Percentiles rank a stretch among this genome's conserved stretches.
These are phyloP conservation scores for Pipistrellus pipistrellus DNA, from an alignment of 2,797 vertebrate genomes.

Conservation along the genomic window DNA sequence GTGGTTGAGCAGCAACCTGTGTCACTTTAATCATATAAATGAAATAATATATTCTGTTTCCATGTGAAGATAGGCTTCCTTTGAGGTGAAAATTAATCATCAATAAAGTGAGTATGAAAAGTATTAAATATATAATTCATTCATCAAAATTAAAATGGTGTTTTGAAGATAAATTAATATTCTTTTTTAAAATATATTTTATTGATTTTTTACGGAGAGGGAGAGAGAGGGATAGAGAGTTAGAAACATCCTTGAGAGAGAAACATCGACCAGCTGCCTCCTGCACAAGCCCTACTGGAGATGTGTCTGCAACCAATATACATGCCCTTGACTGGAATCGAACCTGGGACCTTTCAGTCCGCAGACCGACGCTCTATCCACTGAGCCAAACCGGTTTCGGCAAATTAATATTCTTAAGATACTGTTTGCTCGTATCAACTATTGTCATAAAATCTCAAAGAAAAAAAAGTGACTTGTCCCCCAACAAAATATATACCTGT, in stretches of 20 bases:
- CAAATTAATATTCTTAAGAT: neutral
- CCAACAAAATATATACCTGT: neutral
- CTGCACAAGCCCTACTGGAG: no score
- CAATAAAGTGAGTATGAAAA: neutral
- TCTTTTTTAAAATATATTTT: neutral
- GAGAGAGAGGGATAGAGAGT: no score
- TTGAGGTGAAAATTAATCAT: neutral
- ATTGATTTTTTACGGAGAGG: no score
- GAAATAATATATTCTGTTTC: slow-evolving; percentile 36
- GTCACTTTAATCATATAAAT: slow-evolving; percentile 1
- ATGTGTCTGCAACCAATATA: no score
- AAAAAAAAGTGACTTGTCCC: neutral
- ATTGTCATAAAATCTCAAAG: neutral
- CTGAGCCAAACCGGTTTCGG: no score
- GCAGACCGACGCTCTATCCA: no score
- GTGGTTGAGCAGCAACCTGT: neutral
- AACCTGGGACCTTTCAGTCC: no score
- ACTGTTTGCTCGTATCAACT: neutral
- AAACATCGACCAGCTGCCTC: no score
- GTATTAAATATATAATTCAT: neutral
- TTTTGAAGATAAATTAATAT: neutral
- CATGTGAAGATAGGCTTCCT: neutral
- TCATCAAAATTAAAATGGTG: neutral
- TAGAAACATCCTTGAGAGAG: no score
- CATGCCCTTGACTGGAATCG: no score